Conservation (phyloP, 2,888 invertebrate species). For the Globia sparganii region DNA sequence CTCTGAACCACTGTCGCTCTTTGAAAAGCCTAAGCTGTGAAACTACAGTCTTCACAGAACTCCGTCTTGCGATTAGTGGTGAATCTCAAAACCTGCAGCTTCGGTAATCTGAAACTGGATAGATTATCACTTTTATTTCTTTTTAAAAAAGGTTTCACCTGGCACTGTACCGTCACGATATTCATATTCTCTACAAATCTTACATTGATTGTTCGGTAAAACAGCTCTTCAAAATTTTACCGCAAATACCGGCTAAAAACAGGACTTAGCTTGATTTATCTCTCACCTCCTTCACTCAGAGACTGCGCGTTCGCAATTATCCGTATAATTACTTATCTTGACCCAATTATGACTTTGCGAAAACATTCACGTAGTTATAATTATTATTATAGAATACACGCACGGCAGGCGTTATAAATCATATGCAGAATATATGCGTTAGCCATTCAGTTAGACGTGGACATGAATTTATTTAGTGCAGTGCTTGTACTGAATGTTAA, state of each 20-base stretch:
- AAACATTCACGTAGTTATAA: constrained; percentile 62
- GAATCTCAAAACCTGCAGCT: neutral
- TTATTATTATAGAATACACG: constrained; percentile 66
- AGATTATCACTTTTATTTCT: neutral
- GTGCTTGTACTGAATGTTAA: constrained; percentile 39
- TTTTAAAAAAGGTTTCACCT: neutral
- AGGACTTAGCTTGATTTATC: constrained; percentile 45
- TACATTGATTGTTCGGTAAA: neutral
- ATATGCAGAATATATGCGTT: constrained; percentile 76
- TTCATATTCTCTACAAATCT: too few species aligned
- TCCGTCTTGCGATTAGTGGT: neutral
- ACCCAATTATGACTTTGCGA: constrained; percentile 65
- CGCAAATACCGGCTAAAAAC: constrained; percentile 9
- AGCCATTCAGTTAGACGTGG: constrained; percentile 58
- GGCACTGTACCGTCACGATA: neutral
- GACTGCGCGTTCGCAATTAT: constrained; percentile 44
- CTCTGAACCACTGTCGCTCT: neutral
- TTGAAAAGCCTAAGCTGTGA: neutral
- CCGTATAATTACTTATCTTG: constrained; percentile 66
- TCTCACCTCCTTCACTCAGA: constrained; percentile 31
- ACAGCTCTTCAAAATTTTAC: neutral
- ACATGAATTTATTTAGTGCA: constrained; percentile 65
- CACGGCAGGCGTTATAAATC: constrained; percentile 71
- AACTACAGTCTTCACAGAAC: neutral
- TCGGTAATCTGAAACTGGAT: neutral